Evolutionary conservation across 2,113 vertebrate genomes (phyloP).

Genomic region (Bubo blakistoni): DNA sequence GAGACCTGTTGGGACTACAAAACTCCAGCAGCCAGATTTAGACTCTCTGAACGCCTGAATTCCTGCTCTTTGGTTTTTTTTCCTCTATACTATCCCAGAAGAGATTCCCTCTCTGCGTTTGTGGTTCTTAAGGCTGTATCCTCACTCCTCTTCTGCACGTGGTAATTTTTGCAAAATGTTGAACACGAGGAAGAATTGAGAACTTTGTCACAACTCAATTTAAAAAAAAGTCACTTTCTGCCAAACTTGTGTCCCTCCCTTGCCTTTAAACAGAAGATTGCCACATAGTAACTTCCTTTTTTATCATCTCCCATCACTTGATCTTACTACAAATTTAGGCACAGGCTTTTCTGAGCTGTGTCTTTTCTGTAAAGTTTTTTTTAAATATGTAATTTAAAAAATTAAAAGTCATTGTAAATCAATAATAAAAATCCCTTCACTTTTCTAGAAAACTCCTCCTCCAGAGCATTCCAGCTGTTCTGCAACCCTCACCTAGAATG

Average conservation of each 20-base stretch:
- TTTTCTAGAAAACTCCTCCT: background rate
- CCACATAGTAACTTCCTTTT: background rate
- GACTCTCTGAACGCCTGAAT: background rate
- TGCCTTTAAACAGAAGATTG: background rate
- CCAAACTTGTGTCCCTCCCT: background rate
- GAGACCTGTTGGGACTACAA: background rate
- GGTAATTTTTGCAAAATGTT: background rate
- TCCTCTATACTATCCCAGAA: background rate
- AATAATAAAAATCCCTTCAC: background rate
- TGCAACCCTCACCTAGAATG: background rate
- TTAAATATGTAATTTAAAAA: background rate
- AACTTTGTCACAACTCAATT: background rate
- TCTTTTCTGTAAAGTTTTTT: background rate
- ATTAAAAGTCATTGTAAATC: background rate
- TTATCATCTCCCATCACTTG: background rate
- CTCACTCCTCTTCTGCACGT: background rate
- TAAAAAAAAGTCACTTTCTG: background rate
- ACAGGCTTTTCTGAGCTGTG: background rate
- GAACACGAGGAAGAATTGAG: background rate
- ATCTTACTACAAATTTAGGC: background rate
- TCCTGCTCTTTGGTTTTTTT: background rate
- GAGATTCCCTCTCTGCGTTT: background rate
- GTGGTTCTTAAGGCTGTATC: background rate
- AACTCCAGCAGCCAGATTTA: background rate
- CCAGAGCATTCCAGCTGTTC: background rate